Evolutionary conservation across 2,113 vertebrate genomes (phyloP).

Genomic region (Mionectes macconnelli): DNA sequence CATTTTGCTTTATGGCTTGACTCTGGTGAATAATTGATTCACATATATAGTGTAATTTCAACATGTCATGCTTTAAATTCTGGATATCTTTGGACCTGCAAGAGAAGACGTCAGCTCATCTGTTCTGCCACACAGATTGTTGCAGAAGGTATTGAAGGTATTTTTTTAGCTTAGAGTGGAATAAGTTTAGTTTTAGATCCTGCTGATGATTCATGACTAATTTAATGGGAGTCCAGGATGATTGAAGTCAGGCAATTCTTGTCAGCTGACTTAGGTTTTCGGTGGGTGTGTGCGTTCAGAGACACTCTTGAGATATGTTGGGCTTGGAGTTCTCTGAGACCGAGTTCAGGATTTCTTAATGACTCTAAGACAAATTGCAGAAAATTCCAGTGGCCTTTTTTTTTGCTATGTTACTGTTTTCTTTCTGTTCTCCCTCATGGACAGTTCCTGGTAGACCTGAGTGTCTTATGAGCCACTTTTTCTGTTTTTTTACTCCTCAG

Average conservation of each 20-base stretch:
- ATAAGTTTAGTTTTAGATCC: neutral
- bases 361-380: neutral
- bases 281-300: neutral
- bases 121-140: neutral
- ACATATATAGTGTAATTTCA: neutral
- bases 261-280: neutral
- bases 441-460: neutral
- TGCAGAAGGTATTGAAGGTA: neutral
- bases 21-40: neutral
- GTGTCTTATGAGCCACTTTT: neutral
- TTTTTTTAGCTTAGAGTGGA: neutral
- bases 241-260: neutral
- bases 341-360: neutral
- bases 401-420: neutral
- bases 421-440: neutral
- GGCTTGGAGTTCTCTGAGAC: neutral
- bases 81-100: neutral
- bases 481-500: accelerated
- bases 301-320: neutral
- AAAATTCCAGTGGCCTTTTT: neutral
- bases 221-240: neutral
- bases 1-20: neutral
- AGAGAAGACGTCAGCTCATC: neutral
- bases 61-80: neutral
- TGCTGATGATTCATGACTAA: neutral